Conservation (phyloP, 2,888 invertebrate genomes). For the Bugulina stolonifera region DNA sequence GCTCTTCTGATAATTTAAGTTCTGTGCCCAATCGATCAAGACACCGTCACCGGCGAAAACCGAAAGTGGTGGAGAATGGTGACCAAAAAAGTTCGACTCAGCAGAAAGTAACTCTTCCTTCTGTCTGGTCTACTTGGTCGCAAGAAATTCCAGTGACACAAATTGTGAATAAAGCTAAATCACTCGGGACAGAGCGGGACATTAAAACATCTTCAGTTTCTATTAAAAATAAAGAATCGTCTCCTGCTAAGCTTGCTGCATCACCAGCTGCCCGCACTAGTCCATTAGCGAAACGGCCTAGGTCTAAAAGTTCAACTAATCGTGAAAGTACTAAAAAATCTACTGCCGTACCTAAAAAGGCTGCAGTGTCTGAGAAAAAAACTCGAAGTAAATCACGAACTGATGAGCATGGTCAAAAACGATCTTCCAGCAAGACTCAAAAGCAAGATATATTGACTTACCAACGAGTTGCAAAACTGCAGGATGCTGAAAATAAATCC, state of each 20-base stretch:
- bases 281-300: not conserved
- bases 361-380: not conserved
- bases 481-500: too few relatives aligned
- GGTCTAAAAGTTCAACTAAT: not conserved
- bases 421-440: not conserved
- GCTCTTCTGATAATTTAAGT: conserved; percentile 2
- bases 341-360: not conserved
- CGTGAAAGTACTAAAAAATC: not conserved
- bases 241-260: not conserved
- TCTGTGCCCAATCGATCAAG: not conserved
- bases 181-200: not conserved
- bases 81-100: not conserved
- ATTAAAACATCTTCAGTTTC: not conserved
- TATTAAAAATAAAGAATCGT: conserved; percentile 15
- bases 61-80: not conserved
- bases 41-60: not conserved
- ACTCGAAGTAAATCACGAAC: not conserved
- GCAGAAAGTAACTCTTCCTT: not conserved
- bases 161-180: conserved; percentile 12
- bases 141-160: not conserved
- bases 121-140: not conserved
- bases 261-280: not conserved
- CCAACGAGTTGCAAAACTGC: too few relatives aligned
- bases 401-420: not conserved
- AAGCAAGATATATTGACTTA: not conserved